phyloP scores from a whole-genome alignment of 2,888 invertebrate genomes.

The Diadromus collaris region DNA sequence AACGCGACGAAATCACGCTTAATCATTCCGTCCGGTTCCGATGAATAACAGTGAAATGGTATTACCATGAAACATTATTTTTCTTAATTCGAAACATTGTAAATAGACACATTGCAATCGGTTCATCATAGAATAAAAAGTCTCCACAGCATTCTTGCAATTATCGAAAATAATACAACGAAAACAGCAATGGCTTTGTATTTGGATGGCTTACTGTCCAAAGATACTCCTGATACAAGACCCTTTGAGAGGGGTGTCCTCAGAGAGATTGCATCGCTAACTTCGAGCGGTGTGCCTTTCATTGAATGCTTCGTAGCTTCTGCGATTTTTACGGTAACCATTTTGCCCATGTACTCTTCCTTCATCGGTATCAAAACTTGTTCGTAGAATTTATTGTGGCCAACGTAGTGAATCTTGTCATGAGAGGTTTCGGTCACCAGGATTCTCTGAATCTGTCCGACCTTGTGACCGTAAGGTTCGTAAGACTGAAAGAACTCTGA shows the following conservation, averaged over 20 bases:
- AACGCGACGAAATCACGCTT: not conserved
- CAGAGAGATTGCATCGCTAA: slow-evolving; percentile 79
- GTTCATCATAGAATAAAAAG: slow-evolving; percentile 65
- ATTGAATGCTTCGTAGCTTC: slow-evolving; percentile 89
- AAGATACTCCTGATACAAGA: slow-evolving; percentile 81
- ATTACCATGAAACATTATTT: not conserved
- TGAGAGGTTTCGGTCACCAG: slow-evolving; percentile 96
- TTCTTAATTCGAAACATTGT: not conserved
- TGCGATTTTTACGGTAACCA: slow-evolving; percentile 88
- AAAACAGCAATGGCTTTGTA: slow-evolving; percentile 74
- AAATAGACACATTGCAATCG: not conserved
- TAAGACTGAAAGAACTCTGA: slow-evolving; percentile 96
- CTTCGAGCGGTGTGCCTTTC: slow-evolving; percentile 85
- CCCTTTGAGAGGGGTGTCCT: slow-evolving; percentile 82
- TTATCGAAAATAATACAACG: slow-evolving; percentile 72
- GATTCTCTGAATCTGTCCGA: slow-evolving; percentile 87
- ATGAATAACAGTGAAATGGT: not conserved
- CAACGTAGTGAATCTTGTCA: slow-evolving; percentile 95
- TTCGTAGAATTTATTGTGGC: slow-evolving; percentile 97
- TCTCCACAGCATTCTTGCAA: slow-evolving; percentile 77
- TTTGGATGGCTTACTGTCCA: slow-evolving; percentile 67
- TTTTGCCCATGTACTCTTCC: slow-evolving; percentile 90
- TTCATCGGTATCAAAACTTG: slow-evolving; percentile 93
- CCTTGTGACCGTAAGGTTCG: slow-evolving; percentile 88
- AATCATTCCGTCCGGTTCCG: too few relatives aligned